phyloP scores from a whole-genome alignment of 2,888 invertebrate genomes.

The Aspidiotus destructor region DNA sequence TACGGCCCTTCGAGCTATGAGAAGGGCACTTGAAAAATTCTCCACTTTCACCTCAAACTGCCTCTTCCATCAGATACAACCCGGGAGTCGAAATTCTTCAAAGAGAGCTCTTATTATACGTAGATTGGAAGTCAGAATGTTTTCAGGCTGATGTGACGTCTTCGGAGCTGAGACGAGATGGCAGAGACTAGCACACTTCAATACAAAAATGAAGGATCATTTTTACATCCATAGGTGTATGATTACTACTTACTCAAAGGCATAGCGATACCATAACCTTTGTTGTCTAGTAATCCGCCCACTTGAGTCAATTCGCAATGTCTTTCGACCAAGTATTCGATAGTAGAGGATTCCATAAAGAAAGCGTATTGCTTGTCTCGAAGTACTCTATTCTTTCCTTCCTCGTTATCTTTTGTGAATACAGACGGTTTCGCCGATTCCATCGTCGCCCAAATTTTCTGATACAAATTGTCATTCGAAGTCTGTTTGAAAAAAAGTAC shows the following conservation, averaged over 20 bases:
- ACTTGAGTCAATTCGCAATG: slow-evolving; percentile 77
- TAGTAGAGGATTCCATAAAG: slow-evolving; percentile 89
- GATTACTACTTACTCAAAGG: slow-evolving; percentile 60
- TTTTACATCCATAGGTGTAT: no score
- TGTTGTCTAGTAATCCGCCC: slow-evolving; percentile 72
- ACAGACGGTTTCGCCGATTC: slow-evolving; percentile 71
- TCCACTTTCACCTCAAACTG: no score
- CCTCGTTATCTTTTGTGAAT: slow-evolving; percentile 69
- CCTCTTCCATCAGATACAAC: no score
- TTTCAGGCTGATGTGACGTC: no score
- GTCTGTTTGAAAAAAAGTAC: slow-evolving; percentile 26
- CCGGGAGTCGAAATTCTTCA: no score
- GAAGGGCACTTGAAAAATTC: no score
- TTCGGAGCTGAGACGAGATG: no score
- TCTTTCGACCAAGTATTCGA: slow-evolving; percentile 82
- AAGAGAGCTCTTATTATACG: no score
- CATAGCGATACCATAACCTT: slow-evolving; percentile 89
- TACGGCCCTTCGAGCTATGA: no score
- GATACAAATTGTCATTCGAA: slow-evolving; percentile 70
- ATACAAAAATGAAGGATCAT: no score
- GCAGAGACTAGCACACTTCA: no score
- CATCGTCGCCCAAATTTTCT: slow-evolving; percentile 90
- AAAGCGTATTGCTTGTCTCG: slow-evolving; percentile 82
- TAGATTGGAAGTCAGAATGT: no score
- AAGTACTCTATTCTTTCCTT: slow-evolving; percentile 75